phyloP scores from a whole-genome alignment of 2,113 vertebrate genomes.

The Tragelaphus strepsiceros region DNA sequence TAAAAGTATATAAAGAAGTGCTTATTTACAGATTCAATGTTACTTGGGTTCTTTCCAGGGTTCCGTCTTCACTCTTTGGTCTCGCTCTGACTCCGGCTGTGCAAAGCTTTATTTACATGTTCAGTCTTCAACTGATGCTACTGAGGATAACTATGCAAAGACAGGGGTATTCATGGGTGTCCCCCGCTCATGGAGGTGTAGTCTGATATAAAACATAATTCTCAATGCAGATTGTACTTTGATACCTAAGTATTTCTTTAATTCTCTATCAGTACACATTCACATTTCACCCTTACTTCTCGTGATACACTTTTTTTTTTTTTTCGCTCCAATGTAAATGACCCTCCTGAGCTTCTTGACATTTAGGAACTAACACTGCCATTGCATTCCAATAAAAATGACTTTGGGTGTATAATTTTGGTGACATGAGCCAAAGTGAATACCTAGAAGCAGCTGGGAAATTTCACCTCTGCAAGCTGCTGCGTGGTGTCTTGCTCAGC shows the following conservation, averaged over 20 bases:
- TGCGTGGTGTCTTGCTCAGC: neutral
- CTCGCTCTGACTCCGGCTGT: neutral
- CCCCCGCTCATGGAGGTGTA: no score
- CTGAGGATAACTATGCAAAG: fast-evolving
- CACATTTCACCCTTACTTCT: neutral
- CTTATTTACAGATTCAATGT: neutral
- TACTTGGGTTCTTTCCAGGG: neutral
- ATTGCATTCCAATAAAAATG: neutral
- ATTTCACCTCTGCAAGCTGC: fast-evolving
- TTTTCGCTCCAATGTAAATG: neutral
- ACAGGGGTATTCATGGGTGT: fast-evolving
- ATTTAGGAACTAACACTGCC: neutral
- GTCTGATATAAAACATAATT: neutral
- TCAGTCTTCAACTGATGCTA: neutral
- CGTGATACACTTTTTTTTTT: fast-evolving
- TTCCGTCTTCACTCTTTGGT: neutral
- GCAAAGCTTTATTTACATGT: fast-evolving
- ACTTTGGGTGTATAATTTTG: no score
- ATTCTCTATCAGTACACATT: neutral
- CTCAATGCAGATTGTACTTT: neutral
- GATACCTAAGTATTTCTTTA: neutral
- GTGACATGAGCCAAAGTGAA: neutral
- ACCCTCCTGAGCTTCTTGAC: neutral
- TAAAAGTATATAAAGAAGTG: neutral
- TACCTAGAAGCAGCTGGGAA: neutral